These are phyloP conservation scores for Theristicus caerulescens DNA, from an alignment of 2,113 vertebrate species.

Conservation along the genomic window DNA sequence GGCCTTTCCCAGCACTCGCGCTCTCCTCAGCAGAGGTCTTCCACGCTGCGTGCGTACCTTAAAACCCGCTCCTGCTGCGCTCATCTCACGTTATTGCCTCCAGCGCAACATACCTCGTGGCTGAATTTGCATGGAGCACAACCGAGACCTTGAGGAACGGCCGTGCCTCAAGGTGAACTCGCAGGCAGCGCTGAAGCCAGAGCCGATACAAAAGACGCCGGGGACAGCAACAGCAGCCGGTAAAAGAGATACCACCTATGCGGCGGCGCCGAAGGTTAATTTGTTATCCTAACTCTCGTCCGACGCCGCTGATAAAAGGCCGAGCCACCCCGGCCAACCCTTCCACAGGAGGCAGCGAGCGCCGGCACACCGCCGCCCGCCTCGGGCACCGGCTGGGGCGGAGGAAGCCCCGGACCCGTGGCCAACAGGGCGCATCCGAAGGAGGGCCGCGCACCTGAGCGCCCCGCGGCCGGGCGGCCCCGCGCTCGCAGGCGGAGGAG, in stretches of 20 bases:
- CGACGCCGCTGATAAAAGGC: fast-evolving
- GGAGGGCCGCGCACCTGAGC: neutral
- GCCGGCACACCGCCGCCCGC: neutral
- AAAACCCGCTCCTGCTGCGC: neutral
- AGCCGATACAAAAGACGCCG: neutral
- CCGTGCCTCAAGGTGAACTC: neutral
- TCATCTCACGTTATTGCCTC: neutral
- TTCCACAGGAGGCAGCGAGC: neutral
- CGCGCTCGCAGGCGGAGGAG: neutral
- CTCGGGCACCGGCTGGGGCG: neutral
- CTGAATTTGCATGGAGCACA: neutral
- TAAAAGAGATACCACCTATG: fast-evolving
- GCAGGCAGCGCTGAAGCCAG: neutral
- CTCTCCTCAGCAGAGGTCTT: neutral
- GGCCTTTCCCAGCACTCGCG: neutral
- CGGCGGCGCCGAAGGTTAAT: neutral
- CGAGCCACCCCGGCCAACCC: fast-evolving
- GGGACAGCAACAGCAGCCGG: neutral
- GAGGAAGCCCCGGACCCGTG: fast-evolving
- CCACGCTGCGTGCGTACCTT: fast-evolving
- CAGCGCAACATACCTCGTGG: fast-evolving
- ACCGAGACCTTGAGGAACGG: neutral
- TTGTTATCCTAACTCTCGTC: neutral
- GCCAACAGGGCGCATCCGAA: fast-evolving
- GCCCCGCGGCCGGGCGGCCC: neutral